Base-by-base conservation (phyloP, 1,140 invertebrate genomes). In the Drosophila triauraria region DNA sequence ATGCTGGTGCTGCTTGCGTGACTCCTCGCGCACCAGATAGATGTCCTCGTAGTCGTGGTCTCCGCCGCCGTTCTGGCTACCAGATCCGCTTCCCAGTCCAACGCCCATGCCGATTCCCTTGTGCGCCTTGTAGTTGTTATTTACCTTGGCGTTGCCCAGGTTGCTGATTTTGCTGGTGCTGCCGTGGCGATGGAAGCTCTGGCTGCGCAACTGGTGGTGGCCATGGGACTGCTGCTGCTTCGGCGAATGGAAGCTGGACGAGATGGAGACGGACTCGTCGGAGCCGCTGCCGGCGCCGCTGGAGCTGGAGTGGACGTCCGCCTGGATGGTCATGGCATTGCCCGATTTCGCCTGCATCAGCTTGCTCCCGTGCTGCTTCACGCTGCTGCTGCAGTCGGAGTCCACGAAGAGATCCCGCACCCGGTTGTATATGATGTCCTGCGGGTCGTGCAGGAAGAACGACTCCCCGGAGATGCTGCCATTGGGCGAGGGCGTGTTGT, bases 401-500 rank as follows among this genome's bases (percentile, higher is more conserved):
- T 95, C 95, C 57, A 95, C 95, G 91, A 98, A 98, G 43, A 98
- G 93, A 82, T 97, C 96, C 43, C 96, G 95, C 54, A 97, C 96
- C 47, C 96, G 94, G 79, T 96, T 96, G 87, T 97, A 96, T 6
- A 95, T 95, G 43, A 96, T 94, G 69, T 97, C 95, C 92, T 94
- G 95, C 30, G 95, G 97, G 86, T 96, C 96, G 93, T 98, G 97
- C 38, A 98, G 93, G 80, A 97, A 98, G 93, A 97, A 98, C 8
- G 97, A 96, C 74, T 96, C 95, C 20, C 95, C 94, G 12, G 94
- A 93, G 17, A 93, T 81, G 77, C 92, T 93, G 58, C 88, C 92
- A 53, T 70, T 91, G 13, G 87, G 92, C 40, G 83, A 93, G 57
- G 86, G 90, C 8, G 87, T 87, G 13, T 87, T 82, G 62, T 81